Evolutionary conservation across 2,797 vertebrate genomes (phyloP).

Genomic region (Menidia menidia): DNA sequence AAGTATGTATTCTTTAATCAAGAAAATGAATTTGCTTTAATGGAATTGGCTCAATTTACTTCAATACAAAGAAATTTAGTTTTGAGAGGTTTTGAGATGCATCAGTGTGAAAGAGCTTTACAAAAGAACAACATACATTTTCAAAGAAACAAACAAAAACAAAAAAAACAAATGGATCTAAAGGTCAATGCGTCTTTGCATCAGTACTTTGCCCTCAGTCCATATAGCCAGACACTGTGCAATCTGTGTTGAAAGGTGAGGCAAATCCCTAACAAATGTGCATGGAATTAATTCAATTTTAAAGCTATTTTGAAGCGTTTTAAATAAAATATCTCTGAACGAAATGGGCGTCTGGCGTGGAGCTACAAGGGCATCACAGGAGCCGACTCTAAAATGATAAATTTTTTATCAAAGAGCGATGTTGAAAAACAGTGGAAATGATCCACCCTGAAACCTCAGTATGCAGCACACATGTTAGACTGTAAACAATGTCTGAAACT

Average conservation of each 20-base stretch:
- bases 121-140: not conserved
- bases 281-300: constrained; percentile 2
- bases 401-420: constrained; percentile 43
- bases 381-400: constrained; percentile 20
- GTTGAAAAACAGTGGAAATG: constrained; percentile 28
- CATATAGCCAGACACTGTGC: not conserved
- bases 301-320: constrained; percentile 22
- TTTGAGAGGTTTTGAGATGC: not conserved
- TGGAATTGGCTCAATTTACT: not conserved
- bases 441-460: constrained; percentile 23
- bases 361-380: constrained; percentile 16
- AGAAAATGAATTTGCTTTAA: too few relatives aligned
- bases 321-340: constrained; percentile 18
- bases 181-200: constrained; percentile 16
- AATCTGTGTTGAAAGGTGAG: constrained; percentile 9
- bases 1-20: too few relatives aligned
- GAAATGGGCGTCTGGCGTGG: constrained; percentile 9
- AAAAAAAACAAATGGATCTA: not conserved
- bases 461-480: constrained; percentile 22
- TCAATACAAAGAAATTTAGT: not conserved
- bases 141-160: not conserved
- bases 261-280: constrained; percentile 1
- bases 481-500: constrained; percentile 50
- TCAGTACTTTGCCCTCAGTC: not conserved
- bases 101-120: not conserved